Conservation (phyloP, 2,797 vertebrate species). For the Varecia variegata region DNA sequence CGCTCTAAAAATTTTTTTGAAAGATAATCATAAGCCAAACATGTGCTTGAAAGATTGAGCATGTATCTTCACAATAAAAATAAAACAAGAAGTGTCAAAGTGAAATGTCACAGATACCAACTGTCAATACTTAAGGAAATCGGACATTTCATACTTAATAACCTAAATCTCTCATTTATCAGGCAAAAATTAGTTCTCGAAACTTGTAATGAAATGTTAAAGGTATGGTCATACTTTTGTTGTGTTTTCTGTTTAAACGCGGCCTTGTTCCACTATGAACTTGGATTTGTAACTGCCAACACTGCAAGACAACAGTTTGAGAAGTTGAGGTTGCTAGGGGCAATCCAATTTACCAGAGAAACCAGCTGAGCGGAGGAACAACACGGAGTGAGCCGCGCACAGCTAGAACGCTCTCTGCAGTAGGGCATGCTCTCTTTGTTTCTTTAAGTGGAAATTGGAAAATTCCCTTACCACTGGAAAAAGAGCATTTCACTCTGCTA, state of each 20-base stretch:
- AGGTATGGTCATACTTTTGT: not conserved
- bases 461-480: not conserved
- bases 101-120: too few relatives aligned
- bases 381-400: not conserved
- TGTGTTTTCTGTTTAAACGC: not conserved
- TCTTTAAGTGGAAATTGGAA: conserved; percentile 5
- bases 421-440: not conserved
- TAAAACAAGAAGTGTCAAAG: too few relatives aligned
- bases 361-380: not conserved
- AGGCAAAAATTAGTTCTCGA: not conserved
- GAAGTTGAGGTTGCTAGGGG: not conserved
- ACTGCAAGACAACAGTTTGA: not conserved
- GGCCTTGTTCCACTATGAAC: not conserved
- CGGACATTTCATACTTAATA: too few relatives aligned
- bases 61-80: too few relatives aligned
- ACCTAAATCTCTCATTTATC: not conserved
- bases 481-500: not conserved
- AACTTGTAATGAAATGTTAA: not conserved
- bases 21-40: too few relatives aligned
- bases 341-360: conserved; percentile 33
- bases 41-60: too few relatives aligned
- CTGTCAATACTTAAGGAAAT: too few relatives aligned
- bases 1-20: too few relatives aligned
- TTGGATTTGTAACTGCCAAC: conserved; percentile 23
- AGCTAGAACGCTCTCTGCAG: not conserved